Evolutionary conservation across 1,140 invertebrate species (phyloP).

Genomic region (Eumaeus atala): DNA sequence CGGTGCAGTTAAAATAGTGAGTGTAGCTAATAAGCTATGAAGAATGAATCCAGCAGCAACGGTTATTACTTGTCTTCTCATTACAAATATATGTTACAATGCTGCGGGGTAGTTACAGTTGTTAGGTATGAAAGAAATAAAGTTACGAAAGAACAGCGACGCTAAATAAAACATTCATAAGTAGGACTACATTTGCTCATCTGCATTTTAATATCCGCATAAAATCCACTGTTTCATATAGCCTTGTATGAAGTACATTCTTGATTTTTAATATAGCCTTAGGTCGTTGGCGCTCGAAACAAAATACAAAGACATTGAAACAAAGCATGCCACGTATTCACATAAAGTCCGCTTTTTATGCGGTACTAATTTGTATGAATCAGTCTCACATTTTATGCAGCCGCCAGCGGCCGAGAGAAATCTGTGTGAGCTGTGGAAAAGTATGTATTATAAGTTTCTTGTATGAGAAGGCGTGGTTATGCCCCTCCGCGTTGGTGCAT

Average conservation of each 20-base stretch:
- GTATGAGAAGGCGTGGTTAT: conserved; percentile 38
- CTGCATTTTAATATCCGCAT: conserved; percentile 16
- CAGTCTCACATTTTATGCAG: conserved; percentile 11
- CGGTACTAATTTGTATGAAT: conserved; percentile 38
- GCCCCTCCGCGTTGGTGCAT: conserved; percentile 46
- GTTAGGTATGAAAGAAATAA: not conserved
- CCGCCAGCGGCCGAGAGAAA: conserved; percentile 1
- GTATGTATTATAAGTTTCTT: conserved; percentile 38
- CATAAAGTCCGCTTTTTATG: conserved; percentile 28
- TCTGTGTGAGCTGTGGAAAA: conserved; percentile 26
- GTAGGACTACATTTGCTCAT: conserved; percentile 6
- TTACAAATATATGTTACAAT: too few species aligned
- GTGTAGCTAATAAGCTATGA: too few species aligned
- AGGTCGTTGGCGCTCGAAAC: conserved; percentile 24
- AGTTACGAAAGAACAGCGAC: conserved; percentile 2
- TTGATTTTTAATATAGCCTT: conserved; percentile 35
- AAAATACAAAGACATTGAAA: conserved; percentile 28
- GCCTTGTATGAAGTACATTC: conserved; percentile 12
- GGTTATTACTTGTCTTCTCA: too few species aligned
- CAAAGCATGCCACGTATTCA: conserved; percentile 26
- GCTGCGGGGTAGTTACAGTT: too few species aligned
- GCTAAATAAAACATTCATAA: conserved; percentile 6
- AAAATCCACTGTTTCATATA: conserved; percentile 14
- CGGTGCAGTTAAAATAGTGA: too few species aligned
- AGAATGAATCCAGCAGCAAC: too few species aligned